phyloP scores from a whole-genome alignment of 53 echinoderm and acorn worm genomes.

The Antedon mediterranea region DNA sequence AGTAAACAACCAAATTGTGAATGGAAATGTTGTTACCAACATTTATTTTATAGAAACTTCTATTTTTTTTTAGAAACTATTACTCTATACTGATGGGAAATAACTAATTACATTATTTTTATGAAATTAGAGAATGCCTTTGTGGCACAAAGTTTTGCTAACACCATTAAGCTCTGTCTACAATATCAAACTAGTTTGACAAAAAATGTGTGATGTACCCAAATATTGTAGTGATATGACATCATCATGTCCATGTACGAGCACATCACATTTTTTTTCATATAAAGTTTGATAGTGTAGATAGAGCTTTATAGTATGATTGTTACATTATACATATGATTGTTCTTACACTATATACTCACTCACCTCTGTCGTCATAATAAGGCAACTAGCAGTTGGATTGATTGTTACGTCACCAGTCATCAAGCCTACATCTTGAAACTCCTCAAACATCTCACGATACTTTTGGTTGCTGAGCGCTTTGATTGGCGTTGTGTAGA shows the following conservation, averaged over 20 bases:
- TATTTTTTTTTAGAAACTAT: neutral
- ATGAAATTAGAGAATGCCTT: too few species aligned
- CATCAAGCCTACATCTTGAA: conserved; percentile 95
- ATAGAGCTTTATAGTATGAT: too few species aligned
- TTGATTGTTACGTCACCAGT: conserved; percentile 98
- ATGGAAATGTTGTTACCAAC: neutral
- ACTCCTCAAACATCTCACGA: conserved; percentile 82
- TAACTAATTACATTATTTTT: neutral
- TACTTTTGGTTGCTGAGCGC: conserved; percentile 98
- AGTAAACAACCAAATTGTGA: conserved; percentile 1
- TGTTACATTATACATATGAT: too few species aligned
- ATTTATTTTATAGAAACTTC: neutral
- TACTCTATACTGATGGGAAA: neutral
- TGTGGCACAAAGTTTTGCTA: too few species aligned
- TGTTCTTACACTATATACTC: too few species aligned
- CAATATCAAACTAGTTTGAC: too few species aligned
- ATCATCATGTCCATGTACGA: too few species aligned
- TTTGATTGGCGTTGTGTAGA: conserved; percentile 99
- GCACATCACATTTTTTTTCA: too few species aligned
- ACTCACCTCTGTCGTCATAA: conserved; percentile 97
- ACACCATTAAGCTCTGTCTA: too few species aligned
- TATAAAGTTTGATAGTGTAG: too few species aligned
- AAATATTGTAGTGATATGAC: too few species aligned
- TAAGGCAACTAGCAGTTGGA: conserved; percentile 85
- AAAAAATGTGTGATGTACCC: too few species aligned